Percentiles rank a stretch among this genome's conserved stretches.
phyloP scores from a whole-genome alignment of 2,888 invertebrate species.

The Nesidiocoris tenuis region DNA sequence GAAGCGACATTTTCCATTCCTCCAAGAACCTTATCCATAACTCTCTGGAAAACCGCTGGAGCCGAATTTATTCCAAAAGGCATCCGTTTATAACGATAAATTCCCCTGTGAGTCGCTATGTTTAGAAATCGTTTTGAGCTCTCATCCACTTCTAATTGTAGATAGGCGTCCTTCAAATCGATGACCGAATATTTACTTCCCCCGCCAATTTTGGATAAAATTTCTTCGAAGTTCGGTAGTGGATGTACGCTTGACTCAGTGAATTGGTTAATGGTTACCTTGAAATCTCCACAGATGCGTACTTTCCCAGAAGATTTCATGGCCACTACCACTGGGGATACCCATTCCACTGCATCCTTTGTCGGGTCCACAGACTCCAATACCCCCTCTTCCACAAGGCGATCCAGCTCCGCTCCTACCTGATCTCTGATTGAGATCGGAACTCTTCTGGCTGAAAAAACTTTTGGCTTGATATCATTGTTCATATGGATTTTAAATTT shows the following conservation, averaged over 20 bases:
- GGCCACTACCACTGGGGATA: neutral
- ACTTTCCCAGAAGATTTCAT: neutral
- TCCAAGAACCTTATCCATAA: neutral
- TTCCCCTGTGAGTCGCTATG: neutral
- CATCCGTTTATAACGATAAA: neutral
- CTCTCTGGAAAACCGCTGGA: neutral
- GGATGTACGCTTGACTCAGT: neutral
- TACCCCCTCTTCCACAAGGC: neutral
- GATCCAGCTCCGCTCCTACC: neutral
- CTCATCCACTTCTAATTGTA: conserved; percentile 1
- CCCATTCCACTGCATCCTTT: neutral
- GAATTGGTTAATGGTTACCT: neutral
- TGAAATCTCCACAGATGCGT: conserved; percentile 1
- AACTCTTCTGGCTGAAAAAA: neutral
- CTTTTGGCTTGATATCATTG: neutral
- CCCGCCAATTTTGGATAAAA: neutral
- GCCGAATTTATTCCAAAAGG: neutral
- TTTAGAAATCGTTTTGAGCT: neutral
- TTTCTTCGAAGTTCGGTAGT: neutral
- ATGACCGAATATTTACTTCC: neutral
- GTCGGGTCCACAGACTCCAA: neutral
- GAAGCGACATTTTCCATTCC: neutral
- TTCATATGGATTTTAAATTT: neutral
- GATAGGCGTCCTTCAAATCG: conserved; percentile 8
- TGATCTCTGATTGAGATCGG: neutral